Conservation (phyloP, 2,797 vertebrate genomes). For the Tolypeutes matacus region DNA sequence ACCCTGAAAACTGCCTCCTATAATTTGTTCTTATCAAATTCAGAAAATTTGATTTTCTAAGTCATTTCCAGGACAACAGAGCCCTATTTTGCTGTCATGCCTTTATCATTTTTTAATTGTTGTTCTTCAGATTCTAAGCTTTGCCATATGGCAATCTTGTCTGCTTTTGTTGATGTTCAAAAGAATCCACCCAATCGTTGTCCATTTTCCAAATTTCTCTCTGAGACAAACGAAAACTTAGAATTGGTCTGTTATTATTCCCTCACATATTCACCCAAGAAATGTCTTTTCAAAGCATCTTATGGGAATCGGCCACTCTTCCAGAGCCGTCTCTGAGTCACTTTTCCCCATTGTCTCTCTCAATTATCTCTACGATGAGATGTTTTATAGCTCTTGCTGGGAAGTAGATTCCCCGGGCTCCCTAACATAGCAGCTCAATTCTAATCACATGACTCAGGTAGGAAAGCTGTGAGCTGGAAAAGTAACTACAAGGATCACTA, state of each 20-base stretch:
- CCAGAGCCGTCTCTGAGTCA: slow-evolving; percentile 62
- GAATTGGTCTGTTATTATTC: neutral
- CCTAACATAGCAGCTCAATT: neutral
- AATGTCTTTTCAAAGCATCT: slow-evolving; percentile 37
- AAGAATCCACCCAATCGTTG: slow-evolving; percentile 1
- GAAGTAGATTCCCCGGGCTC: slow-evolving; percentile 3
- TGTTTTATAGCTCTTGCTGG: slow-evolving; percentile 5
- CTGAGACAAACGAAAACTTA: slow-evolving; percentile 32
- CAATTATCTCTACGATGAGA: neutral
- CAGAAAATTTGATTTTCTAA: slow-evolving; percentile 69
- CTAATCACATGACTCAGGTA: slow-evolving; percentile 19
- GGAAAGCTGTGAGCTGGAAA: slow-evolving; percentile 17
- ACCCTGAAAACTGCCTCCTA: slow-evolving; percentile 42
- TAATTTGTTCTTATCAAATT: slow-evolving; percentile 43
- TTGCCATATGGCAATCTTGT: slow-evolving; percentile 19
- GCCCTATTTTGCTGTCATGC: neutral
- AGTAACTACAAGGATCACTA: neutral
- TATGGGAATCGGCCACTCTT: neutral
- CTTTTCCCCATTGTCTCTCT: slow-evolving; percentile 34
- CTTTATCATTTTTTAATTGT: neutral
- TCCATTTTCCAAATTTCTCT: slow-evolving; percentile 38
- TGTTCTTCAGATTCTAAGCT: slow-evolving; percentile 37
- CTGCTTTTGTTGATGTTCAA: neutral
- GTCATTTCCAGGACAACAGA: slow-evolving; percentile 63
- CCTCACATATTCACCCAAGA: neutral